A percentile compares a stretch with the other conserved stretches of the same genome.
phyloP scores from a whole-genome alignment of 1,140 invertebrate species.

The Augochlora pura region DNA sequence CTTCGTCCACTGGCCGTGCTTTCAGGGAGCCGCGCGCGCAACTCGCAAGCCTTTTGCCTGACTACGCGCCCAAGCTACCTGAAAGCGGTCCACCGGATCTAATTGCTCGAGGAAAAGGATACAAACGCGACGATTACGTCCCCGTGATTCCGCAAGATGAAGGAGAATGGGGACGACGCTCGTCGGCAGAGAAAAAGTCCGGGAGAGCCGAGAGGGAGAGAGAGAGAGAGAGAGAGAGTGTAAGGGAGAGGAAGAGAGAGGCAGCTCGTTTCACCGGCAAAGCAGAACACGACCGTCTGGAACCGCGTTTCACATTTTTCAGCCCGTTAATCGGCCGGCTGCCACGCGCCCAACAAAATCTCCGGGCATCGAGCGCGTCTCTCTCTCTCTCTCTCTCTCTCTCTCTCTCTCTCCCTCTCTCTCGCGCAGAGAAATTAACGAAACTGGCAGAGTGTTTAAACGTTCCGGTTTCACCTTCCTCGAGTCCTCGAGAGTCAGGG shows the following conservation, averaged over 20 bases:
- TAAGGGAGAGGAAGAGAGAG: background rate
- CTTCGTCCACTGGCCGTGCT: conserved; percentile 20
- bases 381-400: too few relatives aligned
- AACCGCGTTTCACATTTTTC: background rate
- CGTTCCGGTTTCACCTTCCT: too few relatives aligned
- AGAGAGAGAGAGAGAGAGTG: background rate
- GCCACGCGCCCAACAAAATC: background rate
- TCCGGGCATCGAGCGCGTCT: background rate
- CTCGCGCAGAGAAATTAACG: too few relatives aligned
- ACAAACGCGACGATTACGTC: conserved; percentile 22
- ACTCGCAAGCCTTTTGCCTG: background rate
- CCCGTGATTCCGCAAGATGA: background rate
- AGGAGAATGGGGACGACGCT: too few relatives aligned
- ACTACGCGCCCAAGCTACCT: background rate
- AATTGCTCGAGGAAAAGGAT: conserved; percentile 34
- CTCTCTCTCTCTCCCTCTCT: too few relatives aligned
- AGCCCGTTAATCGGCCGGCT: background rate
- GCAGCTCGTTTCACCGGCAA: background rate
- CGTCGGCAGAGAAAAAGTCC: background rate
- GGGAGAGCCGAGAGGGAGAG: background rate
- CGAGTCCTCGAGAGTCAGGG: too few relatives aligned
- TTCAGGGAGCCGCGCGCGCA: conserved; percentile 8
- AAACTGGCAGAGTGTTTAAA: too few relatives aligned
- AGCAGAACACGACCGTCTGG: background rate
- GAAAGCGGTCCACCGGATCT: conserved; percentile 19